A percentile compares a stretch with the other conserved stretches of the same genome.
Evolutionary conservation across 2,888 invertebrate species (phyloP).

Genomic region (Seira ritae): DNA sequence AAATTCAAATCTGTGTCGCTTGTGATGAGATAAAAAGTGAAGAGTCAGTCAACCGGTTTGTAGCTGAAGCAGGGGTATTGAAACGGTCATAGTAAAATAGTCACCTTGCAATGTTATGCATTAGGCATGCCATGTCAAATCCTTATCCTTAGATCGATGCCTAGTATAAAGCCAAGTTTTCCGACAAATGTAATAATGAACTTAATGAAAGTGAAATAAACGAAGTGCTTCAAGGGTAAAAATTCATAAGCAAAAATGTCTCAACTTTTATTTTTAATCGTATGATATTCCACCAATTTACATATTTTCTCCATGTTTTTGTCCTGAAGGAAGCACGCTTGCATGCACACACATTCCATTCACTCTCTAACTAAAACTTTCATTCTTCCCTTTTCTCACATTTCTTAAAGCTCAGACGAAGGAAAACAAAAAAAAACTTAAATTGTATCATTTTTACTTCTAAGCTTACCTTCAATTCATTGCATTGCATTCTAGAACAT

Average conservation of each 20-base stretch:
- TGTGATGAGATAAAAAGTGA: neutral
- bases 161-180: neutral
- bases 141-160: neutral
- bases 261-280: conserved; percentile 24
- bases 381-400: conserved; percentile 25
- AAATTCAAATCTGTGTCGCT: conserved; percentile 1
- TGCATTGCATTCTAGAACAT: conserved; percentile 15
- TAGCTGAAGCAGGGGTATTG: neutral
- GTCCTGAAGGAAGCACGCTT: conserved; percentile 41
- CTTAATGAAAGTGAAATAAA: neutral
- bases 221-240: neutral
- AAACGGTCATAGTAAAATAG: neutral
- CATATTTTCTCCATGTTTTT: conserved; percentile 43
- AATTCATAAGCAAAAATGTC: conserved; percentile 37
- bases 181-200: neutral
- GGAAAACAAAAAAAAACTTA: conserved; percentile 28
- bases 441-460: conserved; percentile 17
- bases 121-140: neutral
- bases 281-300: conserved; percentile 31
- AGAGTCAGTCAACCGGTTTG: neutral
- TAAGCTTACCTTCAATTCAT: conserved; percentile 3
- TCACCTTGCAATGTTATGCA: conserved; percentile 4
- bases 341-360: conserved; percentile 35
- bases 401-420: conserved; percentile 53
- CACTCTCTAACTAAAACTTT: conserved; percentile 11